A percentile compares a stretch with the other conserved stretches of the same genome.
Conservation (phyloP, 2,888 invertebrate genomes). For the Pollenia amentaria region DNA sequence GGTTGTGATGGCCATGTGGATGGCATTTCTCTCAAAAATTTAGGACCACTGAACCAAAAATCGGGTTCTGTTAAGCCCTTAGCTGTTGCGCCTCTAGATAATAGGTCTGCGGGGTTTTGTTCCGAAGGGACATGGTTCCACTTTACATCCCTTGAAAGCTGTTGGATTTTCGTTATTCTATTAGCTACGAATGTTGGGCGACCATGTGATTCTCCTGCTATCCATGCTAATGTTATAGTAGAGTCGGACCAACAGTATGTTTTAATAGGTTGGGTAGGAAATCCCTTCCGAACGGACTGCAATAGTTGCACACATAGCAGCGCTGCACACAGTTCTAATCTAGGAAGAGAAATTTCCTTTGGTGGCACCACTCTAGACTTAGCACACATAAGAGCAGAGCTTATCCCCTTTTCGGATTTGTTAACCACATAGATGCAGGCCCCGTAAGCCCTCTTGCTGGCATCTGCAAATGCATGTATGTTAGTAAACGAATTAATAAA, state of each 20-base stretch:
- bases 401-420: background rate
- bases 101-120: constrained; percentile 34
- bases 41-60: constrained; percentile 31
- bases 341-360: constrained; percentile 3
- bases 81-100: too few relatives aligned
- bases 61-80: constrained; percentile 8
- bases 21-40: background rate
- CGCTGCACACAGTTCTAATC: constrained; percentile 32
- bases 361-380: constrained; percentile 32
- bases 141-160: background rate
- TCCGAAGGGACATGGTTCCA: constrained; percentile 27
- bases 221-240: constrained; percentile 35
- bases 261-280: background rate
- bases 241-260: constrained; percentile 41
- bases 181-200: constrained; percentile 25
- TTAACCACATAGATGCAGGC: constrained; percentile 28
- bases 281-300: constrained; percentile 10
- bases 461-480: constrained; percentile 41
- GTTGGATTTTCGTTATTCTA: constrained; percentile 38
- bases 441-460: constrained; percentile 15
- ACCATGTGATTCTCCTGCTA: constrained; percentile 10
- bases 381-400: background rate
- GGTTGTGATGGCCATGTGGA: background rate
- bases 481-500: background rate
- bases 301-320: constrained; percentile 1